Base-by-base conservation (phyloP, 1,140 invertebrate species). In the Zaprionus africanus region DNA sequence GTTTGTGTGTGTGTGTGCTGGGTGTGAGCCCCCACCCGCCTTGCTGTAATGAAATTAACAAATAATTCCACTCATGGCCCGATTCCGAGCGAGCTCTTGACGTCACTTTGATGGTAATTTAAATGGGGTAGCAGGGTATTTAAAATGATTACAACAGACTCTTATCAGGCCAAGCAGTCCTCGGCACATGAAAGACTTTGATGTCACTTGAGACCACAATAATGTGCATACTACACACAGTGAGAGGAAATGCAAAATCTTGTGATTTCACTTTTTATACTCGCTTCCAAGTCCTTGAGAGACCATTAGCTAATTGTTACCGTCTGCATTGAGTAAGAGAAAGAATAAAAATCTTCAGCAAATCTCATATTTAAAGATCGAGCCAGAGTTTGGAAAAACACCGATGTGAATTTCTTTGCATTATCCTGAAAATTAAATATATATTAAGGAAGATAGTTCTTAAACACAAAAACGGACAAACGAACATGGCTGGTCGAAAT, bases 51-150 rank as follows among this genome's bases (percentile, higher is more conserved):
- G 75, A 87, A 87, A 88, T 87, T 87, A 87, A 88, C 85, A 87
- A 87, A 88, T 87, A 79, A 87, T 87, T 86, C 75, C 62, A 75
- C 77, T 79, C 76, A 63, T 61, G 67, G 46, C 57, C 70, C 49
- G 70, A 68, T 72, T 69, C 63, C 77, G 74, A 58, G 53, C 73
- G 78, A 61, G 76, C 73, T 67, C 63, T 70, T 71, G 66, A 66
- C 84, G 76, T 75, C 76, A 73, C 79, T 90, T 90, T 90, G 85
- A 85, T 90, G 85, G 68, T 85, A 90, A 90, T 90, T 90, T 90
- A 70, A 90, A 90, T 90, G 81, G 81, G 75, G 12, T 19, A 79
- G 90, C 22, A 80, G 84, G 81, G 72, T 79, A 88, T 90, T 90
- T 76, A 64, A 88, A 76, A 68, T 68, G 69, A 88, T 88, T 85